These are phyloP conservation scores for Virgularia gustaviana DNA, from an alignment of 92 coral and sea anemone species.

Conservation along the genomic window DNA sequence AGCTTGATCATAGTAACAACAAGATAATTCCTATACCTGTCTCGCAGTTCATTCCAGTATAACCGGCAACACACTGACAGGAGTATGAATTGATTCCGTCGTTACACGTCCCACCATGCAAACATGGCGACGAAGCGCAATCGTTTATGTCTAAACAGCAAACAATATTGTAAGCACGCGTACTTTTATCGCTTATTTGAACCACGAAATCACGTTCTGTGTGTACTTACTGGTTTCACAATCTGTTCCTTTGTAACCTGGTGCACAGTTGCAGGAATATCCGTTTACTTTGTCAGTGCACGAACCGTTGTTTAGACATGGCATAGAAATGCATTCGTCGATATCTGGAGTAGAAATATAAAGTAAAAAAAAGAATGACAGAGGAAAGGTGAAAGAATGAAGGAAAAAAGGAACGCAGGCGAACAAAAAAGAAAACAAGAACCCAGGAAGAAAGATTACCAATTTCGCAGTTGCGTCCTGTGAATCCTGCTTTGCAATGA, in stretches of 20 bases:
- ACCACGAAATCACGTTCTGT: too few relatives aligned
- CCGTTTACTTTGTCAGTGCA: constrained; percentile 24
- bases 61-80: constrained; percentile 2
- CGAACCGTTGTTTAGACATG: constrained; percentile 22
- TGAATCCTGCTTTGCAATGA: constrained; percentile 30
- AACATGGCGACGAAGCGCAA: background rate
- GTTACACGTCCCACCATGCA: background rate
- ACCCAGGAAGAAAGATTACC: too few relatives aligned
- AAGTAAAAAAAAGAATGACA: too few relatives aligned
- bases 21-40: background rate
- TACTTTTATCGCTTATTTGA: too few relatives aligned
- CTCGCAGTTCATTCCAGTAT: constrained; percentile 26
- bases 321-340: constrained; percentile 19
- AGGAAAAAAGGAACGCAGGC: background rate
- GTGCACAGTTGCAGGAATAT: constrained; percentile 25
- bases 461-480: constrained; percentile 30
- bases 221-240: constrained; percentile 19
- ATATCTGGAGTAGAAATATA: constrained; percentile 10
- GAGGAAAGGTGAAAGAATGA: too few relatives aligned
- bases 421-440: background rate
- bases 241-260: constrained; percentile 20
- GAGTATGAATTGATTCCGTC: constrained; percentile 8
- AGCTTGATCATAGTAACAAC: background rate
- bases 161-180: too few relatives aligned
- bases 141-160: background rate